Conservation (phyloP, 2,113 vertebrate genomes). For the Anarrhichthys ocellatus region DNA sequence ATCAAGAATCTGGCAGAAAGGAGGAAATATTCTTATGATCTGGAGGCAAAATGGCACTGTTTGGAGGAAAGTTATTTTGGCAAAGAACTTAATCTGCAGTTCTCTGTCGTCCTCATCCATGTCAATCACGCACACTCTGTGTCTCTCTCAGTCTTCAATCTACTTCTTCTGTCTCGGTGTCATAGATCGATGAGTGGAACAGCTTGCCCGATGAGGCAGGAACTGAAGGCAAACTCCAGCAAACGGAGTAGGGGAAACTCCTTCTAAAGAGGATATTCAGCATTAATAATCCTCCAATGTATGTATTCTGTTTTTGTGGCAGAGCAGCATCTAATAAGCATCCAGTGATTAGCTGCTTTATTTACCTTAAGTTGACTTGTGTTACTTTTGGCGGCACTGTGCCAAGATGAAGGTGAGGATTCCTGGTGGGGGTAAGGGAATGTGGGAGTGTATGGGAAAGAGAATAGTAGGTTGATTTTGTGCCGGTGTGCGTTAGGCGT, state of each 20-base stretch:
- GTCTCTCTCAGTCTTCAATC: not conserved
- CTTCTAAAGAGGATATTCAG: constrained; percentile 20
- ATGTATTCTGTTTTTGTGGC: constrained; percentile 21
- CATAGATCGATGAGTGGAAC: constrained; percentile 8
- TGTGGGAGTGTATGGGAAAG: constrained; percentile 37
- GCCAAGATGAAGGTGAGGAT: constrained; percentile 62
- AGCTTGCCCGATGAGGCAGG: not conserved
- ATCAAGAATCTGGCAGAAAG: constrained; percentile 3
- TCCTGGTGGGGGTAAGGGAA: constrained; percentile 43
- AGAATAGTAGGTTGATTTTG: constrained; percentile 51
- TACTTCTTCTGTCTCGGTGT: not conserved
- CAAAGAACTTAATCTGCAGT: not conserved
- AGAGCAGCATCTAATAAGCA: constrained; percentile 26
- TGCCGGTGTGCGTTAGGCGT: constrained; percentile 30
- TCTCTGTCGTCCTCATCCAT: not conserved
- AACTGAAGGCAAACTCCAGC: constrained; percentile 3
- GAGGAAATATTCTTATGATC: not conserved
- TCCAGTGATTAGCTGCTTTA: constrained; percentile 52
- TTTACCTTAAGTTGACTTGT: constrained; percentile 61
- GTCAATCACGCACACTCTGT: not conserved
- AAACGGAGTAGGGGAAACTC: not conserved
- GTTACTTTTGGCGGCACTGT: constrained; percentile 58
- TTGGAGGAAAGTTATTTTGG: not conserved
- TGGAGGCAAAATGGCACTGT: not conserved
- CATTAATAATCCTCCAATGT: constrained; percentile 15